Percentiles rank a stretch among this genome's conserved stretches.
phyloP scores from a whole-genome alignment of 2,888 invertebrate species.

The Nomada fabriciana region DNA sequence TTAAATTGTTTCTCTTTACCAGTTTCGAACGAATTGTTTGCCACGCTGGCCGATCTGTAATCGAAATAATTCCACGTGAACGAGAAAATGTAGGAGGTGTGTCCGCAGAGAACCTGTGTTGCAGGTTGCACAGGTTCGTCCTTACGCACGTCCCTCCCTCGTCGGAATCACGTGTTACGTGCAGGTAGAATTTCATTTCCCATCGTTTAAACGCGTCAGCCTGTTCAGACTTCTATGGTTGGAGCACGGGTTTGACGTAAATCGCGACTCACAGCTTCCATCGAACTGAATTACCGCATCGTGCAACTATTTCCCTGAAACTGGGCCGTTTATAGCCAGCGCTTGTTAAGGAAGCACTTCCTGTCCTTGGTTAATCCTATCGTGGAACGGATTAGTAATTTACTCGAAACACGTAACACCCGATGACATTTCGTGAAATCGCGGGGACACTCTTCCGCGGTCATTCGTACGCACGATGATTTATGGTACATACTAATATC shows the following conservation, averaged over 20 bases:
- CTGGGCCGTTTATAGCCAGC: background rate
- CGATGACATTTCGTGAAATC: background rate
- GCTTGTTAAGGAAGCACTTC: conserved; percentile 15
- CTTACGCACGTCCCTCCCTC: background rate
- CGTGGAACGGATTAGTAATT: background rate
- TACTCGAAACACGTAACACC: background rate
- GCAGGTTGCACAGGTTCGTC: background rate
- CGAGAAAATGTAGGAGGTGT: conserved; percentile 34
- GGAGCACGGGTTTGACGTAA: background rate
- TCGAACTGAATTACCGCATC: background rate
- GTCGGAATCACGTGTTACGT: background rate
- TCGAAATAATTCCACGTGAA: conserved; percentile 4
- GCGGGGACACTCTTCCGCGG: background rate
- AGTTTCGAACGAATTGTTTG: background rate
- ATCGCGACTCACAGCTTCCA: conserved; percentile 1
- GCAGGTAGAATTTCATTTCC: conserved; percentile 5
- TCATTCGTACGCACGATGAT: too few species aligned
- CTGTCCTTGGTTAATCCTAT: background rate
- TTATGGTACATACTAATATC: too few species aligned
- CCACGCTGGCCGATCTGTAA: background rate
- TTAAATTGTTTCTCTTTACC: background rate
- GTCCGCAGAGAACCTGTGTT: conserved; percentile 32
- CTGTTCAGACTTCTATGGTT: background rate
- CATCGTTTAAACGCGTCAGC: background rate
- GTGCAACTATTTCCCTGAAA: conserved; percentile 15